phyloP scores from a whole-genome alignment of 2,888 invertebrate species.

The Ectropis crepuscularia region DNA sequence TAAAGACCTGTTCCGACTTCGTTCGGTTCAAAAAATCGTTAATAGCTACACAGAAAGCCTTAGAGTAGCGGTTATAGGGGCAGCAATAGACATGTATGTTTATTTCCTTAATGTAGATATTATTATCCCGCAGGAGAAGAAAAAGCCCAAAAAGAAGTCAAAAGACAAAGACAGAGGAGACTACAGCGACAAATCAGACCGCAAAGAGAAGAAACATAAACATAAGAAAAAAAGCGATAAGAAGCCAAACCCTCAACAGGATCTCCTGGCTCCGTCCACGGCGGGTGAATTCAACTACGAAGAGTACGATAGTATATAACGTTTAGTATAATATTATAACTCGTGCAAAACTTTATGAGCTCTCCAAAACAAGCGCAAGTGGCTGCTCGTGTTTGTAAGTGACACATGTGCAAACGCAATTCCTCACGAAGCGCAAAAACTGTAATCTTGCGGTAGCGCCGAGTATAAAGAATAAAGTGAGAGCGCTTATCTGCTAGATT shows the following conservation, averaged over 20 bases:
- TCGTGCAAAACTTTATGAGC: neutral
- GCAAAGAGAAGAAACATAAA: slow-evolving; percentile 84
- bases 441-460: too few relatives aligned
- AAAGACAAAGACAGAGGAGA: slow-evolving; percentile 82
- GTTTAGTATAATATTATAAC: neutral
- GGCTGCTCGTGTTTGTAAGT: too few relatives aligned
- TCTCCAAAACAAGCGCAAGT: too few relatives aligned
- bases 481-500: too few relatives aligned
- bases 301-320: slow-evolving; percentile 76
- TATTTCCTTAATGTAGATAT: slow-evolving; percentile 1
- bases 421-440: too few relatives aligned
- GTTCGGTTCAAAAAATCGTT: too few relatives aligned
- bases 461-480: too few relatives aligned
- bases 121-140: slow-evolving; percentile 69
- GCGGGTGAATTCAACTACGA: slow-evolving; percentile 60
- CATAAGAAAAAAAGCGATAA: slow-evolving; percentile 81
- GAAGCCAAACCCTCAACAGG: slow-evolving; percentile 72
- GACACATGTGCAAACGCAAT: too few relatives aligned
- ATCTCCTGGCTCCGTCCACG: slow-evolving; percentile 68
- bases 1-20: too few relatives aligned
- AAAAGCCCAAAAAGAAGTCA: slow-evolving; percentile 83
- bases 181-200: slow-evolving; percentile 76
- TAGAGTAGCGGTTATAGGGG: too few relatives aligned
- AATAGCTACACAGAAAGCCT: too few relatives aligned
- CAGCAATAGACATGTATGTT: neutral